phyloP scores from a whole-genome alignment of 2,888 invertebrate genomes.

The Dryobotodes eremita region DNA sequence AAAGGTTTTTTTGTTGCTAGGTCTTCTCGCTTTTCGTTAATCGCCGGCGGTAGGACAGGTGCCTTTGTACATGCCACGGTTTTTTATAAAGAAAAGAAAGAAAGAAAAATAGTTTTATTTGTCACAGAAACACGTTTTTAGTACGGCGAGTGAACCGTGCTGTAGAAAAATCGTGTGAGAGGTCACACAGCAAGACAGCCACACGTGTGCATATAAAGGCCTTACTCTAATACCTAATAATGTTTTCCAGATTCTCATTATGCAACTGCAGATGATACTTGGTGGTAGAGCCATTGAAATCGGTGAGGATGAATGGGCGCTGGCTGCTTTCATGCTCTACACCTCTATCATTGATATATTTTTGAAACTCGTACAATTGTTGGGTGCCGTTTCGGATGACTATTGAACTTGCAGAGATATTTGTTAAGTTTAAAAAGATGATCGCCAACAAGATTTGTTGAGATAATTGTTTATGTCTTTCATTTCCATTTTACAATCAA shows the following conservation, averaged over 20 bases:
- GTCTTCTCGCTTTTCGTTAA: neutral
- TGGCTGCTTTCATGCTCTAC: constrained; percentile 77
- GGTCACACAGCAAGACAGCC: too few species aligned
- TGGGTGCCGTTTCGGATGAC: constrained; percentile 56
- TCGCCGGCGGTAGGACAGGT: too few species aligned
- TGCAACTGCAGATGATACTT: constrained; percentile 80
- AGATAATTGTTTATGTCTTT: neutral
- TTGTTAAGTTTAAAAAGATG: neutral
- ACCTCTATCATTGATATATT: constrained; percentile 77
- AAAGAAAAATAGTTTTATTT: too few species aligned
- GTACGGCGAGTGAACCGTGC: too few species aligned
- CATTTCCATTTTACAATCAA: neutral
- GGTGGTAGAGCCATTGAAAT: constrained; percentile 76
- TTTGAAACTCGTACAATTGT: constrained; percentile 73
- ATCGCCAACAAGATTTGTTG: neutral
- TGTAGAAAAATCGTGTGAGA: too few species aligned
- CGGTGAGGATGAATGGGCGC: constrained; percentile 73
- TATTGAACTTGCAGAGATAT: neutral
- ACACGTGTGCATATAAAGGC: too few species aligned
- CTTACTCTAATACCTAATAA: neutral
- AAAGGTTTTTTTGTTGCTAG: neutral
- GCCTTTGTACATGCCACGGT: too few species aligned
- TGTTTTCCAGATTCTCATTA: constrained; percentile 73
- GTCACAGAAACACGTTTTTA: too few species aligned
- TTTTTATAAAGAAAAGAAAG: too few species aligned